phyloP scores from a whole-genome alignment of 2,113 vertebrate genomes.

The Eptatretus burgeri region DNA sequence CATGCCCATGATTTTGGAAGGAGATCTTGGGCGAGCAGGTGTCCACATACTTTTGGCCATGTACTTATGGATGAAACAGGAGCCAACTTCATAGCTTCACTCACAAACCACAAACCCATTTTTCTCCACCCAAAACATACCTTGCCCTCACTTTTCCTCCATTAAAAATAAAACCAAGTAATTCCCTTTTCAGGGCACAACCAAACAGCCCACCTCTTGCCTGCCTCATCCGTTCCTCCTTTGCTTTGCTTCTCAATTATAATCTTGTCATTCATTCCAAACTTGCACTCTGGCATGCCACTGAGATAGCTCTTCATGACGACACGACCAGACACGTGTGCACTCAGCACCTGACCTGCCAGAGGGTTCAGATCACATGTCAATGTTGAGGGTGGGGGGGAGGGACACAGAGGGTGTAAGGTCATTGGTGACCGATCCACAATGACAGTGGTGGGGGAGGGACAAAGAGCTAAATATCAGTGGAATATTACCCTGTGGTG shows the following conservation, averaged over 20 bases:
- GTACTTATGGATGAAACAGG: no score
- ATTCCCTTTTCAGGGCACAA: neutral
- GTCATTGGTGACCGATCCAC: no score
- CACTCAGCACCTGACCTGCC: constrained; percentile 79
- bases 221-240: constrained; percentile 64
- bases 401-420: no score
- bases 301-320: constrained; percentile 99
- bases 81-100: no score
- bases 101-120: no score
- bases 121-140: neutral
- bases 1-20: no score
- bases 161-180: no score
- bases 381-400: neutral
- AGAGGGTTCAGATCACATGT: constrained; percentile 8
- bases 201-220: constrained; percentile 41
- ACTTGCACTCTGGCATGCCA: constrained; percentile 97
- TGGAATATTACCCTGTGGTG: constrained; percentile 44
- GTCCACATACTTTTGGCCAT: no score
- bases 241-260: constrained; percentile 98
- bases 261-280: constrained; percentile 99
- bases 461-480: neutral
- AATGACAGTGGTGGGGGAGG: no score
- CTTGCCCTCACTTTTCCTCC: neutral
- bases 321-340: constrained; percentile 79
- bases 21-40: no score